Conservation (phyloP, 53 echinoderm and acorn worm genomes). For the Actinopyga echinites region DNA sequence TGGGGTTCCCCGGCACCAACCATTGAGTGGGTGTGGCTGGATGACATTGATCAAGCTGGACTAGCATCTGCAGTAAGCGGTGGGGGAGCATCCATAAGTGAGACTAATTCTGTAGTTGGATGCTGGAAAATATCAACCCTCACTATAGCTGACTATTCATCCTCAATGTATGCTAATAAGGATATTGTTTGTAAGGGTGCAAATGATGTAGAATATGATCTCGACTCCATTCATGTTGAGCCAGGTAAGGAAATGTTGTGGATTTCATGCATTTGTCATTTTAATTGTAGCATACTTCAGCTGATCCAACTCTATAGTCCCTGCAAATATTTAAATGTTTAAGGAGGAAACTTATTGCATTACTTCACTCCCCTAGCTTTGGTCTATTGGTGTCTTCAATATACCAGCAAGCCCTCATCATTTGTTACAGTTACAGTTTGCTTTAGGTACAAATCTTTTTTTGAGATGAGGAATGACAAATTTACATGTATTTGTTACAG, state of each 20-base stretch:
- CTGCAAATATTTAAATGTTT: no score
- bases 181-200: neutral
- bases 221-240: neutral
- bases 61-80: neutral
- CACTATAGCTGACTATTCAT: neutral
- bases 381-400: no score
- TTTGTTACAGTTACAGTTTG: no score
- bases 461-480: no score
- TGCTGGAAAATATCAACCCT: neutral
- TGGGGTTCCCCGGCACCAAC: constrained; percentile 7
- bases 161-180: constrained; percentile 1
- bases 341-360: no score
- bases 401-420: no score
- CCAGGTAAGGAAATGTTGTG: neutral
- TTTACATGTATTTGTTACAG: no score
- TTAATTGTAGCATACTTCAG: no score
- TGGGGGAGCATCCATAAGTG: neutral
- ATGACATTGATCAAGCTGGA: neutral
- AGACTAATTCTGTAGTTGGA: neutral
- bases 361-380: no score
- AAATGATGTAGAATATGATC: neutral
- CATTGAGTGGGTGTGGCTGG: constrained; percentile 5
- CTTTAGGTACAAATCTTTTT: no score
- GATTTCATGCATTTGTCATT: no score
- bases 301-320: no score